Conservation (phyloP, 2,797 vertebrate genomes). For the Notamacropus eugenii region DNA sequence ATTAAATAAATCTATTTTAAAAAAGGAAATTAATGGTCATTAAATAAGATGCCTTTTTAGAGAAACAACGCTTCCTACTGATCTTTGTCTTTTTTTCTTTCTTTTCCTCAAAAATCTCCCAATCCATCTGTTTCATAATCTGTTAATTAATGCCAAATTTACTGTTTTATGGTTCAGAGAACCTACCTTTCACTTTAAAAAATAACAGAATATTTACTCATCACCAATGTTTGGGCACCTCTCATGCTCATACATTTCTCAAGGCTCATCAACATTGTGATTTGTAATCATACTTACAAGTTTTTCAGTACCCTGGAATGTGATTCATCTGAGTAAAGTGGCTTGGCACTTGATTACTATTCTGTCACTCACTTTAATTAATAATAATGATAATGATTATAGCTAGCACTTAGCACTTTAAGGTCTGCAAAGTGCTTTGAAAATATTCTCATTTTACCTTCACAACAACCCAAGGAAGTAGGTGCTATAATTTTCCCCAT, state of each 20-base stretch:
- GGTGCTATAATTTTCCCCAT: not conserved
- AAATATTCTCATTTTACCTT: not conserved
- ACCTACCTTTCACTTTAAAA: not conserved
- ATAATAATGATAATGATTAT: not conserved
- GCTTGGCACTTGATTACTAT: not conserved
- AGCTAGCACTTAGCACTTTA: not conserved
- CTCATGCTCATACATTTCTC: not conserved
- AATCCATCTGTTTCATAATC: not conserved
- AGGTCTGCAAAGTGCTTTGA: not conserved
- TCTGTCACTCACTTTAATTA: not conserved
- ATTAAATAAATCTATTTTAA: not conserved
- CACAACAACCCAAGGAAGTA: not conserved
- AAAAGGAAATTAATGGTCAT: not conserved
- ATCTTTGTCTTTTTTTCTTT: no score
- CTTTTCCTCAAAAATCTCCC: not conserved
- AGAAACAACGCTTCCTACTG: not conserved
- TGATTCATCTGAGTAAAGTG: not conserved
- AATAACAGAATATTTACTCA: not conserved
- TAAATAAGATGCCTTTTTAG: not conserved
- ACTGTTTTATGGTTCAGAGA: not conserved
- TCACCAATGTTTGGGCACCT: not conserved
- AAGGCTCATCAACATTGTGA: not conserved
- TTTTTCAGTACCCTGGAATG: not conserved
- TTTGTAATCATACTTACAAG: not conserved
- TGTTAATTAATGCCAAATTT: not conserved